Percentiles rank a stretch among this genome's conserved stretches.
Conservation (phyloP, 2,888 invertebrate species). For the Meta bourneti region DNA sequence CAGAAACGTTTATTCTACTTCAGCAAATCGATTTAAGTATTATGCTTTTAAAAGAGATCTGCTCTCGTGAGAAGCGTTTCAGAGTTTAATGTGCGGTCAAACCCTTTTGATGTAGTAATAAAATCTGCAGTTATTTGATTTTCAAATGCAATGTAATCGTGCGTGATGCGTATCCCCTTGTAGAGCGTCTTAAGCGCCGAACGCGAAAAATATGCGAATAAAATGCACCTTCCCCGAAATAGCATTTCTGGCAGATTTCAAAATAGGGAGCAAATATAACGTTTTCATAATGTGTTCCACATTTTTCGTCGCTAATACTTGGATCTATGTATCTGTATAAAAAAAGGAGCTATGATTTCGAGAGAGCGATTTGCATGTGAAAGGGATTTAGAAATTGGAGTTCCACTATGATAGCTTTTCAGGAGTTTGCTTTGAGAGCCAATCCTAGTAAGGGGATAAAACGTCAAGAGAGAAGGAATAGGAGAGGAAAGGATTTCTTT, state of each 20-base stretch:
- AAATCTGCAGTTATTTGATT: slow-evolving; percentile 60
- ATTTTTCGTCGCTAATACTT: slow-evolving; percentile 49
- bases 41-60: slow-evolving; percentile 22
- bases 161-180: slow-evolving; percentile 14
- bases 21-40: not conserved
- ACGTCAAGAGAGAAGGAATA: not conserved
- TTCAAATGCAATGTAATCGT: slow-evolving; percentile 58
- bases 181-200: slow-evolving; percentile 30
- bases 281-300: slow-evolving; percentile 61
- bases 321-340: slow-evolving; percentile 29
- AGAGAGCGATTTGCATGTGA: slow-evolving; percentile 53
- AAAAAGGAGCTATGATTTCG: slow-evolving; percentile 37
- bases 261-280: slow-evolving; percentile 44
- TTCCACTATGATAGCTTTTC: slow-evolving; percentile 28
- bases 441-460: not conserved
- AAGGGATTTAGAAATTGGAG: slow-evolving; percentile 47
- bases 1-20: not conserved
- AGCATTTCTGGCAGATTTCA: slow-evolving; percentile 25
- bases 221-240: slow-evolving; percentile 41
- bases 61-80: slow-evolving; percentile 15
- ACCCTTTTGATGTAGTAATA: slow-evolving; percentile 59
- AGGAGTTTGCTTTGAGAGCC: slow-evolving; percentile 9
- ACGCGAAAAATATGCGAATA: slow-evolving; percentile 66
- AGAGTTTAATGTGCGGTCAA: slow-evolving; percentile 57
- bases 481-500: not conserved